A percentile compares a stretch with the other conserved stretches of the same genome.
phyloP scores from a whole-genome alignment of 1,140 invertebrate genomes.

The Rhopalosiphum padi region DNA sequence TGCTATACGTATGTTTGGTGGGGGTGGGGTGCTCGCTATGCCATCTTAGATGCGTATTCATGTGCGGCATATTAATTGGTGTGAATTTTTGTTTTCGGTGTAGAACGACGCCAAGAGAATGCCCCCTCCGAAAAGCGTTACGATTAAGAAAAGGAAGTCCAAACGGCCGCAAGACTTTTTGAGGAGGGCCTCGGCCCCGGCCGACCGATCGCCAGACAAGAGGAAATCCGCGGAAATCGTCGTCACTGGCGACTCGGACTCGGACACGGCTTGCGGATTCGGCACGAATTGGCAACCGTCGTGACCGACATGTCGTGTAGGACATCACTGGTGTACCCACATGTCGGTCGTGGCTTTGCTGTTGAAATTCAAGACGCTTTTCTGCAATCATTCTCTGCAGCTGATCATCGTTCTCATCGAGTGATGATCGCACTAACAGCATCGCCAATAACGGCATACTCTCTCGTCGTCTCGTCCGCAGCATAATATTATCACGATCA shows the following conservation, averaged over 20 bases:
- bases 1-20: background rate
- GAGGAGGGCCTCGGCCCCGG: constrained; percentile 59
- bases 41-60: background rate
- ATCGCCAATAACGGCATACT: too few relatives aligned
- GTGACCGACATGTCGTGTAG: background rate
- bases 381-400: background rate
- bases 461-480: too few relatives aligned
- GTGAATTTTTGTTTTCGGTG: background rate
- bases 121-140: constrained; percentile 73
- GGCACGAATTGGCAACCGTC: constrained; percentile 73
- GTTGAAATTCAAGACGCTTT: background rate
- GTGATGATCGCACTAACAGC: too few relatives aligned
- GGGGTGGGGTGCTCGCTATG: too few relatives aligned
- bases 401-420: background rate
- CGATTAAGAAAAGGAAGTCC: constrained; percentile 70
- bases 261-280: constrained; percentile 82
- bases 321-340: background rate
- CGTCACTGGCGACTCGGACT: constrained; percentile 71
- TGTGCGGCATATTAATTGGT: background rate
- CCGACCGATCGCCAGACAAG: constrained; percentile 61
- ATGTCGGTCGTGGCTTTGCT: background rate
- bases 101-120: constrained; percentile 64
- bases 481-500: background rate
- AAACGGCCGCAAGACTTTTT: constrained; percentile 70
- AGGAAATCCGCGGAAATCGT: constrained; percentile 60